Evolutionary conservation across 1,140 invertebrate genomes (phyloP).

Genomic region (Formica selysi): DNA sequence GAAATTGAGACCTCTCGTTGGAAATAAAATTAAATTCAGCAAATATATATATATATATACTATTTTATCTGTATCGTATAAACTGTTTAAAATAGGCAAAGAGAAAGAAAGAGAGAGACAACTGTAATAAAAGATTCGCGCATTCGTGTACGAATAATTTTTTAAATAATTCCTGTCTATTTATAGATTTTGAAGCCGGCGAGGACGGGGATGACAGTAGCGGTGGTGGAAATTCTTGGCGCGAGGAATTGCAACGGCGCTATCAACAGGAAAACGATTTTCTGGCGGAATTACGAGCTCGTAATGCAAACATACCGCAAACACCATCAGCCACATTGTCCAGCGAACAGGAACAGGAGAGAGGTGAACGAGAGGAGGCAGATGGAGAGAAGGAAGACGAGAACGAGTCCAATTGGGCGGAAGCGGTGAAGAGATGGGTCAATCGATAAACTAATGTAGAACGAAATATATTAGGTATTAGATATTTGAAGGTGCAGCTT

Average conservation of each 20-base stretch:
- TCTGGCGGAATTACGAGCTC: slow-evolving; percentile 88
- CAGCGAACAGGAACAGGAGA: slow-evolving; percentile 85
- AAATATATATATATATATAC: slow-evolving; percentile 11
- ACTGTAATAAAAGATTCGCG: slow-evolving; percentile 3
- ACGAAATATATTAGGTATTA: not conserved
- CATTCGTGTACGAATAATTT: not conserved
- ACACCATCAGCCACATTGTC: slow-evolving; percentile 76
- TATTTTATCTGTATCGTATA: slow-evolving; percentile 32
- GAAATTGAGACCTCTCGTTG: slow-evolving; percentile 12
- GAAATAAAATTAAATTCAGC: slow-evolving; percentile 32
- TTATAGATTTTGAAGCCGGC: slow-evolving; percentile 86
- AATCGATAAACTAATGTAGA: slow-evolving; percentile 87
- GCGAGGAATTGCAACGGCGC: slow-evolving; percentile 89
- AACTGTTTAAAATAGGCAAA: not conserved
- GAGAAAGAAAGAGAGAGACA: not conserved
- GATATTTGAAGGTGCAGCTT: not conserved
- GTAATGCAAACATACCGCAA: slow-evolving; percentile 84
- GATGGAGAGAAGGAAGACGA: slow-evolving; percentile 87
- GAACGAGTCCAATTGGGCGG: slow-evolving; percentile 89
- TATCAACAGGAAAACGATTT: slow-evolving; percentile 90
- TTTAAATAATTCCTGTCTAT: slow-evolving; percentile 31
- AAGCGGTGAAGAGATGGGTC: slow-evolving; percentile 90
- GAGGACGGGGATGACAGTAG: slow-evolving; percentile 87
- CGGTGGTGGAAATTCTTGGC: slow-evolving; percentile 87
- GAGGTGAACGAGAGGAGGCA: slow-evolving; percentile 84